phyloP scores from a whole-genome alignment of 1,140 invertebrate species.

The Luehdorfia chinensis region DNA sequence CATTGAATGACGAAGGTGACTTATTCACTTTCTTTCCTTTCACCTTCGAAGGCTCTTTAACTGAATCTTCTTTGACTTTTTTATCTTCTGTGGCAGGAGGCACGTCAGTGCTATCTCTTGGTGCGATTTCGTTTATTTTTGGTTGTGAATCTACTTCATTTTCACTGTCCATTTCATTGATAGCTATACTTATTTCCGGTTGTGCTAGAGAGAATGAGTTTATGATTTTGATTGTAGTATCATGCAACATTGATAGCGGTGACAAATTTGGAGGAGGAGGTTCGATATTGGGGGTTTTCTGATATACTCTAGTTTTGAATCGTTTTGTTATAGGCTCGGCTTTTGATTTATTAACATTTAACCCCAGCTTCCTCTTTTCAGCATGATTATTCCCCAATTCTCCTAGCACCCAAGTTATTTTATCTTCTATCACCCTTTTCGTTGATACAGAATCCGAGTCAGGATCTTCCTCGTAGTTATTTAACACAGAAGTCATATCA shows the following conservation, averaged over 20 bases:
- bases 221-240: constrained; percentile 30
- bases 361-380: neutral
- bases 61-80: neutral
- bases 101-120: neutral
- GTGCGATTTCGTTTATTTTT: constrained; percentile 1
- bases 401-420: constrained; percentile 10
- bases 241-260: neutral
- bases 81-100: neutral
- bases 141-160: constrained; percentile 4
- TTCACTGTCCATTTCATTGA: constrained; percentile 2
- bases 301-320: constrained; percentile 10
- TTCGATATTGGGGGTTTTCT: neutral
- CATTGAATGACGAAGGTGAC: constrained; percentile 41
- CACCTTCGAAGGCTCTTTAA: neutral
- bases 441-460: constrained; percentile 4
- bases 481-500: constrained; percentile 46
- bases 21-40: neutral
- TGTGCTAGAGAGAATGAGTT: constrained; percentile 38
- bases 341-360: constrained; percentile 24
- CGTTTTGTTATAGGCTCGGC: constrained; percentile 20
- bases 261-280: neutral
- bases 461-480: constrained; percentile 25
- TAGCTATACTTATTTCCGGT: neutral
- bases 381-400: neutral
- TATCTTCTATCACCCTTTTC: constrained; percentile 20